Base-by-base conservation (phyloP, 35 echinoderm and acorn worm species). In the Apostichopus japonicus region DNA sequence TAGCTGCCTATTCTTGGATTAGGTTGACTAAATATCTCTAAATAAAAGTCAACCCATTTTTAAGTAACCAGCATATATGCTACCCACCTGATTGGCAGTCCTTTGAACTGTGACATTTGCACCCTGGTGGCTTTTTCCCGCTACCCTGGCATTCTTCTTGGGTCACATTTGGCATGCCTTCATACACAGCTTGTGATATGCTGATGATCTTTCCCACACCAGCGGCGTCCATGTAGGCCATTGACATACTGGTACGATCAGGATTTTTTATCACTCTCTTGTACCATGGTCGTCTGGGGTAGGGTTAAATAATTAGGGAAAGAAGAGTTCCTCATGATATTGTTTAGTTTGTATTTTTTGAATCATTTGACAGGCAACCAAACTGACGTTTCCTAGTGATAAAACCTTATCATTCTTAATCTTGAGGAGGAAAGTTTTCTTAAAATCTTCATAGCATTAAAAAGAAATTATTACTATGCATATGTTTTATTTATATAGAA, bases 181-280 rank as follows among this genome's bases (percentile, higher is more conserved):
- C 97, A 96, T 96, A 96, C 10, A 99, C 77, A 53, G 97, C 97
- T 81, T 99, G 97, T 1, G 97, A 99, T 14, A 99, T 94, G 77
- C 97, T 99, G 92, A 99, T 99, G 88, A 99, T 99, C 79, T 96
- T 99, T 3, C 97, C 97, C 7, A 96, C 97, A 19, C 97, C 97
- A 65, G 97, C 97, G 10, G 97, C 95, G 80, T 99, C 97, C 95
- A 99, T 99, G 90, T 99, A 99, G 27, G 97, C 97, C 24, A 95
- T 99, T 1, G 97, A 99, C 87, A 99, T 95, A 27, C 93, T 87
- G 2, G 97, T 99, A 72, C 96, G 94, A 71, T 94, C 92, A 0
- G 97, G 95, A 71, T 95, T 99, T 24, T 93, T 92, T 1, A 96
- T 99, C 44, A 96, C 93, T 21, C 93, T 78, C 67, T 99, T 94